phyloP scores from a whole-genome alignment of 1,140 invertebrate genomes.

The Chlorops oryzae region DNA sequence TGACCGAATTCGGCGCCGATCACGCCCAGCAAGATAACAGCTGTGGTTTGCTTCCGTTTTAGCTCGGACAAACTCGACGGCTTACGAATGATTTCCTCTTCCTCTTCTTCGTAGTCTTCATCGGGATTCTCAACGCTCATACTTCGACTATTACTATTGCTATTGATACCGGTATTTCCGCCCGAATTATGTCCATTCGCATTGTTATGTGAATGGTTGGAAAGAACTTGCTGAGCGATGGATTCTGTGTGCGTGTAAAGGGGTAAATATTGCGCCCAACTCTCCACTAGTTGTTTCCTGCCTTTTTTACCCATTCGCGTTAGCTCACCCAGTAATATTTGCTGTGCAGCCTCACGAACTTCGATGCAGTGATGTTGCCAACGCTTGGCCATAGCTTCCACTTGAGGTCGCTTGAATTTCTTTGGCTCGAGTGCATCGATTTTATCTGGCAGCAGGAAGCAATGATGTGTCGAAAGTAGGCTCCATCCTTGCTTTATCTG shows the following conservation, averaged over 20 bases:
- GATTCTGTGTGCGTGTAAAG: conserved; percentile 71
- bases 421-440: conserved; percentile 65
- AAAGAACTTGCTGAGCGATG: conserved; percentile 54
- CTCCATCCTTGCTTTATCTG: conserved; percentile 97
- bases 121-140: conserved; percentile 35
- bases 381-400: conserved; percentile 92
- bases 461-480: conserved; percentile 89
- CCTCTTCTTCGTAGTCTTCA: conserved; percentile 78
- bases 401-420: conserved; percentile 84
- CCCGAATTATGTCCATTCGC: conserved; percentile 14
- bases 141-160: background rate
- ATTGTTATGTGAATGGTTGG: conserved; percentile 47
- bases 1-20: conserved; percentile 98
- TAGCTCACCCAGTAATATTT: conserved; percentile 88
- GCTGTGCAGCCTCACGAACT: conserved; percentile 93
- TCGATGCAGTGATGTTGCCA: conserved; percentile 99
- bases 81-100: conserved; percentile 69
- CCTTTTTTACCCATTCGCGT: conserved; percentile 85
- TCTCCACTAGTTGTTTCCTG: conserved; percentile 84
- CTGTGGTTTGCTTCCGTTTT: conserved; percentile 92
- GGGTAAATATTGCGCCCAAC: conserved; percentile 91
- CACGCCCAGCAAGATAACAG: conserved; percentile 92
- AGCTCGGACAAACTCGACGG: conserved; percentile 80
- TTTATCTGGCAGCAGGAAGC: conserved; percentile 90
- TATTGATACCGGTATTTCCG: conserved; percentile 5